Evolutionary conservation across 2,888 invertebrate genomes (phyloP), one percentile per base, ranked within the genome.

Genomic region (Exocentrus adspersus): DNA sequence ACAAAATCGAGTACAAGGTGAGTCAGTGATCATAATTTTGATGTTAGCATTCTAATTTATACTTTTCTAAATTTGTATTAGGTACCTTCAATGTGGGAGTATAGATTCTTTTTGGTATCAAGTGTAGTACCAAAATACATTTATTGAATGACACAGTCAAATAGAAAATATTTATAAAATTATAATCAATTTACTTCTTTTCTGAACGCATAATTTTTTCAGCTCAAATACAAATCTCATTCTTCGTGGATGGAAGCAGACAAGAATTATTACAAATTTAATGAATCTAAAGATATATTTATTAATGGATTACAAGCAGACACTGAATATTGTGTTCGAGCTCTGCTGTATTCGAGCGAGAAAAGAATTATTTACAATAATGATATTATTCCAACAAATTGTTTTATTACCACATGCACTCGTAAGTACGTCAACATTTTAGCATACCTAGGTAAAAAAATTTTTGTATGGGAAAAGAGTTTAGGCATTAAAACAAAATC

Each of bases 311-410:
- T 64, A 37, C 10, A 60, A 37, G 16, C 67, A 0, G 67, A 68
- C 50, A 62, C 67, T n/a, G 16, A 52, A 14, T 68, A 68, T 46
- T 41, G 14, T 16, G 51, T 65, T 7, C 43, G 67, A 45, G 62
- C 65, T 10, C 4, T 54, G 32, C 42, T 62, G 19, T 46, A 46
- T 20, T 19, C 21, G 45, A n/a, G n/a, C n/a, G 2, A 32, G 5
- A 10, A 1, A 10, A 20, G 12, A 12, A 16, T 21, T 6, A 12
- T 32, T n/a, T 48, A 46, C 42, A n/a, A 19, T n/a, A 41, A 12
- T 30, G 17, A 12, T 32, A 12, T 2, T 2, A 37, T 48, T n/a
- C 45, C n/a, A 58, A 9, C 17, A 37, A 12, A 7, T 14, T 28
- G 1, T 9, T 58, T 62, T 41, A 4, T 9, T 20, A 65, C 65